Base-by-base conservation (phyloP, 2,888 invertebrate species). In the Tetragonisca angustula region DNA sequence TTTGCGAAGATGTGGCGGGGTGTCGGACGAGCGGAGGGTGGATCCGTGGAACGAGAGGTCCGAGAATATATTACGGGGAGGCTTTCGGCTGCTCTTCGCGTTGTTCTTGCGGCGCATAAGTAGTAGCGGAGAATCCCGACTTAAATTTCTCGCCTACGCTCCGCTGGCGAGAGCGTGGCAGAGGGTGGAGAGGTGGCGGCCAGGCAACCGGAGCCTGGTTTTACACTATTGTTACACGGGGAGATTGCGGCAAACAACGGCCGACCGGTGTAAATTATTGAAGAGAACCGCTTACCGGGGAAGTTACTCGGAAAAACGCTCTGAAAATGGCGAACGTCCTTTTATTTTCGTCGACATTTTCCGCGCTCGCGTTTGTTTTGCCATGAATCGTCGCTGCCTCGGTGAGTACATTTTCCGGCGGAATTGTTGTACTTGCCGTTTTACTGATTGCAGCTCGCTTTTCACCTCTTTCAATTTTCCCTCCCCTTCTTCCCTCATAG, bases 221-320 rank as follows among this genome's bases (percentile, higher is more conserved):
- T 79, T 79, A 59, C 81, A 56, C 79, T 69, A 81, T 81, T 81
- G 79, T 81, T 81, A 74, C 64, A 74, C 69, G 64, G 50, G 50
- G 64, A 79, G 79, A 81, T 81, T 79, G 81, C 74, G 73, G 79
- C 69, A 69, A 81, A 74, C 81, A 79, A 78, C 72, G 61, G 54
- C 79, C 71, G 79, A 36, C 71, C 68, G 54, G 81, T 81, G 79
- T 81, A 81, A 81, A 81, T 72, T 81, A 81, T 81, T 79, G 79
- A 78, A 73, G 68, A 73, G 79, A 56, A 78, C 68, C 81, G 81
- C 81, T 81, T 79, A 68, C 79, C 72, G 49, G 54, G 32, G 78
- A 72, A 81, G 71, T 79, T 81, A 78, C 79, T 78, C 62, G 81
- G 79, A 68, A 78, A 80, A 80, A 80, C 68, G 32, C 65, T 64